A percentile compares a stretch with the other conserved stretches of the same genome.
Evolutionary conservation across 1,140 invertebrate species (phyloP).

Genomic region (Brachionus rotundiformis): DNA sequence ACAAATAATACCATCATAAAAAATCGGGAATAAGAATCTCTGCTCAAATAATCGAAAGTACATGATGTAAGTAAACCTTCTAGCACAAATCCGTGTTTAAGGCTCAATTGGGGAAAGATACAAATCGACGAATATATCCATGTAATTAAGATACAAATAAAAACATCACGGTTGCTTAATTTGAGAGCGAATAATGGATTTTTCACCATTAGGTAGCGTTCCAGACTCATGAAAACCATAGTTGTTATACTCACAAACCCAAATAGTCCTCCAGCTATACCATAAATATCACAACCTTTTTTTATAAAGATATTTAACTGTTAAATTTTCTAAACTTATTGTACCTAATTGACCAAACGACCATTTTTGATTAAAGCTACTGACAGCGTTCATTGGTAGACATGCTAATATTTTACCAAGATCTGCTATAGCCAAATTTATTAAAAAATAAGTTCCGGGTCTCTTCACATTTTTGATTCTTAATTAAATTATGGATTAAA

Average conservation of each 20-base stretch:
- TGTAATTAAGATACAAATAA: constrained; percentile 3
- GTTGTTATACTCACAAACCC: constrained; percentile 37
- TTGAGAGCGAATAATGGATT: constrained; percentile 38
- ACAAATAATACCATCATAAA: constrained; percentile 37
- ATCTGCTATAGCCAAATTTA: constrained; percentile 46
- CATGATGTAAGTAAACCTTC: constrained; percentile 51
- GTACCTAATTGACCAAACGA: constrained; percentile 28
- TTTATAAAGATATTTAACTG: no score
- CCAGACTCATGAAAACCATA: constrained; percentile 44
- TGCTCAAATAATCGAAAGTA: constrained; percentile 35
- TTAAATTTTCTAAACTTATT: background rate
- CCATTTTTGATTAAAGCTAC: constrained; percentile 12
- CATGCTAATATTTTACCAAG: constrained; percentile 13
- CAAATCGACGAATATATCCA: constrained; percentile 20
- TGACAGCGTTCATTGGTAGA: constrained; percentile 31
- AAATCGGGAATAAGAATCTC: background rate
- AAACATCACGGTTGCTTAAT: background rate
- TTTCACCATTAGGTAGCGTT: background rate
- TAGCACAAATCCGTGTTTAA: constrained; percentile 18
- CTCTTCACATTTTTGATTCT: constrained; percentile 36
- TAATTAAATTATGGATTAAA: no score
- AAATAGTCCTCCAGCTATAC: constrained; percentile 32
- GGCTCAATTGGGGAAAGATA: constrained; percentile 9
- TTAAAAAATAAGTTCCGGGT: constrained; percentile 35
- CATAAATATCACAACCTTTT: constrained; percentile 42